These are phyloP conservation scores for Coilia nasus DNA, from an alignment of 2,797 vertebrate genomes.

Conservation along the genomic window DNA sequence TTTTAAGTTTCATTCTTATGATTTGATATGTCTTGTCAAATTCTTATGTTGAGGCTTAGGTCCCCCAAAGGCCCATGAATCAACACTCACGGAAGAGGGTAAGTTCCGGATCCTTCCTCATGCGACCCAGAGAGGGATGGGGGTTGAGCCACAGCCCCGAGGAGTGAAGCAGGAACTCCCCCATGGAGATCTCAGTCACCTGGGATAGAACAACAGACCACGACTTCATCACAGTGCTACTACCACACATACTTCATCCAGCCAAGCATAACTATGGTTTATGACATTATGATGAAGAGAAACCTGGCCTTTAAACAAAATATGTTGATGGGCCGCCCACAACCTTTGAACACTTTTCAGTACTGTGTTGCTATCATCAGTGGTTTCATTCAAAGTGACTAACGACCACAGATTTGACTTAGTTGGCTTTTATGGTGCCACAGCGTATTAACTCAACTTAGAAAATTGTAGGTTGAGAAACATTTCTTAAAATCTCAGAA, in stretches of 20 bases:
- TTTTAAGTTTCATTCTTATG: too few species aligned
- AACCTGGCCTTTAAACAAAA: neutral
- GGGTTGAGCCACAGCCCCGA: conserved; percentile 90
- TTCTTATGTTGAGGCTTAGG: neutral
- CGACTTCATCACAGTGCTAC: neutral
- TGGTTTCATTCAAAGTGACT: neutral
- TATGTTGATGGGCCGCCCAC: neutral
- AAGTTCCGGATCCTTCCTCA: conserved; percentile 88
- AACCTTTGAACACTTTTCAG: neutral
- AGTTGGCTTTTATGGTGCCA: neutral
- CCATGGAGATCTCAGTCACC: conserved; percentile 95
- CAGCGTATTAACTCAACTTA: neutral
- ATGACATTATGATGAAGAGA: neutral
- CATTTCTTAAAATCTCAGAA: neutral
- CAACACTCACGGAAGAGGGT: conserved; percentile 84
- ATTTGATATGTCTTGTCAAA: too few species aligned
- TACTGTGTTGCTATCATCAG: neutral
- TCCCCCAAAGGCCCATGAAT: neutral
- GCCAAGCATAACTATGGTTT: neutral
- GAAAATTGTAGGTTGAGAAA: neutral
- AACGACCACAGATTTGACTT: neutral
- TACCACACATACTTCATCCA: neutral
- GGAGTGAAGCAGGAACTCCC: conserved; percentile 90
- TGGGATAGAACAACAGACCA: conserved; percentile 51
- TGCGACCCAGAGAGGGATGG: conserved; percentile 81